Evolutionary conservation across 2,888 invertebrate genomes (phyloP).

Genomic region (Lepidochitona cinerea): DNA sequence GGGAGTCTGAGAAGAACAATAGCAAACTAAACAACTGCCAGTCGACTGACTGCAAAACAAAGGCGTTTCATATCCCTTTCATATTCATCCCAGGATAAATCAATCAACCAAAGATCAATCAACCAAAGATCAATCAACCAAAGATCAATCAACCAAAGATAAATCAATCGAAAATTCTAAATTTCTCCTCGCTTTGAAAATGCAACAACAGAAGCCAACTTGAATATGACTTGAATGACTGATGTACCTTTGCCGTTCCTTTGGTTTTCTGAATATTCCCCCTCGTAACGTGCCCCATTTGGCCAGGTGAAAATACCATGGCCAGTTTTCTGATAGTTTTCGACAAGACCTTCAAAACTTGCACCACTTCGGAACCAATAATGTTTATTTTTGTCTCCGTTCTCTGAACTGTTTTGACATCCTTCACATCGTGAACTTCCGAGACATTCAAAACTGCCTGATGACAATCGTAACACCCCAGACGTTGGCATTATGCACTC

Average conservation of each 20-base stretch:
- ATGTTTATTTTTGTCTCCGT: background rate
- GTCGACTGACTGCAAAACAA: too few species aligned
- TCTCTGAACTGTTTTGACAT: background rate
- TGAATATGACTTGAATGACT: too few species aligned
- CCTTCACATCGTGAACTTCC: background rate
- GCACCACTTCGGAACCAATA: conserved; percentile 60
- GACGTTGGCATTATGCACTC: background rate
- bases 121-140: too few species aligned
- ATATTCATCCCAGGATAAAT: too few species aligned
- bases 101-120: too few species aligned
- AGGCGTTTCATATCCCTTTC: too few species aligned
- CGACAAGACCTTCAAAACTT: conserved; percentile 55
- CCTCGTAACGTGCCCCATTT: conserved; percentile 67
- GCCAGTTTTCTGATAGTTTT: conserved; percentile 58
- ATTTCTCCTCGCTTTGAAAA: too few species aligned
- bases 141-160: too few species aligned
- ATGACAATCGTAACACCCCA: background rate
- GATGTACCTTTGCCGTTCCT: conserved; percentile 64
- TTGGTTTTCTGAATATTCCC: conserved; percentile 63
- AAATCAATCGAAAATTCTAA: too few species aligned
- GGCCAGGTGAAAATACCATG: conserved; percentile 68
- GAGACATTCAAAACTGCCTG: background rate
- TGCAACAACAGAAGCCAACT: too few species aligned
- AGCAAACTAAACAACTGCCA: too few species aligned
- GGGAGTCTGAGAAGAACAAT: too few species aligned